phyloP scores from a whole-genome alignment of 2,797 vertebrate species.

The Epinephelus malabaricus region DNA sequence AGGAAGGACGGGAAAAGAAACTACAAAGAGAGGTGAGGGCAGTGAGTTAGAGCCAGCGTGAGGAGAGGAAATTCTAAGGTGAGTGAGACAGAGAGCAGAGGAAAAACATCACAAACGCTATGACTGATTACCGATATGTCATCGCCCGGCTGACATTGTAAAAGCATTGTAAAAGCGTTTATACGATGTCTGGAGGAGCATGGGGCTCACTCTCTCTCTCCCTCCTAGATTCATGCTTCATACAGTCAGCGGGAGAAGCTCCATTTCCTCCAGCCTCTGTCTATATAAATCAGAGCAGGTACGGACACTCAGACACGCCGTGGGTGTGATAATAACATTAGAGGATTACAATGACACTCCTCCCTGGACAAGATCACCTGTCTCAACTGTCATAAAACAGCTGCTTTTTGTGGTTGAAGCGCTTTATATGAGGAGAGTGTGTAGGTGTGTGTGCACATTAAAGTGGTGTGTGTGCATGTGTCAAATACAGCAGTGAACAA shows the following conservation, averaged over 20 bases:
- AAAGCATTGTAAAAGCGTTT: constrained; percentile 83
- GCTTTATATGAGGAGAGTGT: constrained; percentile 54
- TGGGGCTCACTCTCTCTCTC: constrained; percentile 11
- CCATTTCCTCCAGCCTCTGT: constrained; percentile 59
- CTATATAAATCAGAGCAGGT: constrained; percentile 82
- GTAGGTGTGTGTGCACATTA: constrained; percentile 26
- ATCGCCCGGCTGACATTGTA: constrained; percentile 76
- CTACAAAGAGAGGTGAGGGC: constrained; percentile 37
- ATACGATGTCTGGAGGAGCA: constrained; percentile 76
- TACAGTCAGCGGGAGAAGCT: constrained; percentile 57
- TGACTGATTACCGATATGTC: constrained; percentile 80
- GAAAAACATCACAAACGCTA: constrained; percentile 69
- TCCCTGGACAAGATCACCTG: constrained; percentile 80
- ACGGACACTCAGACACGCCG: constrained; percentile 73
- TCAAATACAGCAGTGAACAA: constrained; percentile 27
- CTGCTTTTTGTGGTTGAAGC: constrained; percentile 65
- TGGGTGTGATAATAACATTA: constrained; percentile 83
- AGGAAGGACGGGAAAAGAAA: constrained; percentile 37
- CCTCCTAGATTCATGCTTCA: constrained; percentile 52
- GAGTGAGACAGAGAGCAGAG: constrained; percentile 62
- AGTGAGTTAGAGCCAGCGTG: constrained; percentile 40
- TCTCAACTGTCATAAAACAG: constrained; percentile 77
- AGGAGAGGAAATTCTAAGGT: constrained; percentile 44
- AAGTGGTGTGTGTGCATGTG: constrained; percentile 7
- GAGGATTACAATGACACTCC: constrained; percentile 81